phyloP scores from a whole-genome alignment of 2,113 vertebrate genomes.

The Triplophysa dalaica region DNA sequence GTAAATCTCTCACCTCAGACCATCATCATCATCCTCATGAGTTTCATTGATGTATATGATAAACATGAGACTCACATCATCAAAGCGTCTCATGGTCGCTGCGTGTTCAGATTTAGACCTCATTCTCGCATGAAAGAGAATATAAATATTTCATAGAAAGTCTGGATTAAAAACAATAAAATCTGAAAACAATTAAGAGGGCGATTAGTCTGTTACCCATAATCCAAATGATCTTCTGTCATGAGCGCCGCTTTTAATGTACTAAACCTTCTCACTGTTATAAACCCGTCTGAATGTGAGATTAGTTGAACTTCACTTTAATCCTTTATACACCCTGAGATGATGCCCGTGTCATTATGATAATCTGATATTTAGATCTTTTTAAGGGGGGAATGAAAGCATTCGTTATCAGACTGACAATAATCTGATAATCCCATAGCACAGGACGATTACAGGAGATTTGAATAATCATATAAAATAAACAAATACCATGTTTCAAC shows the following conservation, averaged over 20 bases:
- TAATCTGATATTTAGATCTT: neutral
- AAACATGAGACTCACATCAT: no score
- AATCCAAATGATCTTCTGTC: slow-evolving; percentile 62
- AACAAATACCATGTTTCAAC: no score
- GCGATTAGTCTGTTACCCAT: slow-evolving; percentile 28
- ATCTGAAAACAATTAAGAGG: slow-evolving; percentile 48
- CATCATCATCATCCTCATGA: no score
- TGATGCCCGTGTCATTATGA: neutral
- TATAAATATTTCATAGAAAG: slow-evolving; percentile 65
- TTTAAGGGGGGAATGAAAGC: slow-evolving; percentile 22
- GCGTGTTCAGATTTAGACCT: slow-evolving; percentile 40
- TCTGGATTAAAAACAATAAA: slow-evolving; percentile 56
- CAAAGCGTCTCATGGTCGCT: no score
- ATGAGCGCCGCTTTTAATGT: neutral
- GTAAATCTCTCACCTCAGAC: no score
- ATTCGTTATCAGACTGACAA: slow-evolving; percentile 18
- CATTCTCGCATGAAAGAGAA: slow-evolving; percentile 58
- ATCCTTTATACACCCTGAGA: neutral
- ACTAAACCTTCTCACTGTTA: no score
- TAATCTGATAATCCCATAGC: slow-evolving; percentile 23
- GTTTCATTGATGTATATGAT: neutral
- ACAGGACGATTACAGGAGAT: neutral
- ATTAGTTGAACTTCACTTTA: neutral
- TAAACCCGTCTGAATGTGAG: neutral
- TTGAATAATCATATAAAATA: no score